phyloP scores from a whole-genome alignment of 1,140 invertebrate species.

The Temnothorax curvispinosus region DNA sequence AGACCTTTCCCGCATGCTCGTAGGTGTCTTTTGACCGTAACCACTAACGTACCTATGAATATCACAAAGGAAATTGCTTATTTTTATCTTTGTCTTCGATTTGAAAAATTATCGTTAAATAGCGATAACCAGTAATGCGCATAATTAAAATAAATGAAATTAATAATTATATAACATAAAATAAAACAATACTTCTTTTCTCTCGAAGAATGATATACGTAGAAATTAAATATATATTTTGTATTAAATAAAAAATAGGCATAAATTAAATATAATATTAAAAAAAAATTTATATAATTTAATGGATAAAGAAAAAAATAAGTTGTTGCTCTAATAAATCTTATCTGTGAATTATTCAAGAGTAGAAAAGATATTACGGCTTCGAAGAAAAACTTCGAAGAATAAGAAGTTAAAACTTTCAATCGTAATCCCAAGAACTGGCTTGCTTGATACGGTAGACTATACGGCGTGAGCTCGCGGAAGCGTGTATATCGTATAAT shows the following conservation, averaged over 20 bases:
- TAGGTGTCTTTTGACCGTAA: not conserved
- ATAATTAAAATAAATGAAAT: not conserved
- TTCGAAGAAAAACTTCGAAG: not conserved
- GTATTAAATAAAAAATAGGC: not conserved
- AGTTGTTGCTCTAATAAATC: not conserved
- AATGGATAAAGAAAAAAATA: not conserved
- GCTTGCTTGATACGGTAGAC: not conserved
- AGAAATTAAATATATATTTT: not conserved
- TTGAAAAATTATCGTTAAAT: not conserved
- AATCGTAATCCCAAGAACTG: conserved; percentile 3
- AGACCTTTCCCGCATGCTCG: not conserved
- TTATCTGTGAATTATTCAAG: conserved; percentile 16
- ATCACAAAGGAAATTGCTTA: not conserved
- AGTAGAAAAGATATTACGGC: conserved; percentile 2
- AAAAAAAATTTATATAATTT: not conserved
- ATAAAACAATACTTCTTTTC: not conserved
- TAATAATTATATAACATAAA: not conserved
- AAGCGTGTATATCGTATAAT: conserved; percentile 21
- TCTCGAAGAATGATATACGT: not conserved
- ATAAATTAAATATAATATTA: not conserved
- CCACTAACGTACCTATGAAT: not conserved
- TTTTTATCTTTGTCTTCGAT: not conserved
- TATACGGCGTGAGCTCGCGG: not conserved
- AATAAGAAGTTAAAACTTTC: conserved; percentile 8
- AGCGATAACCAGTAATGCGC: not conserved